phyloP scores from a whole-genome alignment of 2,888 invertebrate species.

The Eilema sororculum region DNA sequence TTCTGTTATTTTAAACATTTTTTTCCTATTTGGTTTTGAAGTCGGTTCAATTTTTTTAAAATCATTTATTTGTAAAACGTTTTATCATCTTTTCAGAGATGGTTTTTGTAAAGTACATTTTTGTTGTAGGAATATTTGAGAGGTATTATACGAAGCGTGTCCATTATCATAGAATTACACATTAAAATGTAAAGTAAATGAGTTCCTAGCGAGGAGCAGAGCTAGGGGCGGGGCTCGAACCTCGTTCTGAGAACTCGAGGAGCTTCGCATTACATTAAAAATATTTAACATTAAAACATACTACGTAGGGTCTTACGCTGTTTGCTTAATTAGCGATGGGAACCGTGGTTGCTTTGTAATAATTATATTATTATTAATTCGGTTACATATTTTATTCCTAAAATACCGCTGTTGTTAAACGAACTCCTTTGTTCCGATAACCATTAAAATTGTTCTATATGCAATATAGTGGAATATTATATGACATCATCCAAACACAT shows the following conservation, averaged over 20 bases:
- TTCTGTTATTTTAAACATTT: no score
- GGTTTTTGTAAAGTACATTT: background rate
- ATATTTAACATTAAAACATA: background rate
- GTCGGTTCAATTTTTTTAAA: no score
- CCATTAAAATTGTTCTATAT: no score
- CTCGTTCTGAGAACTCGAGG: background rate
- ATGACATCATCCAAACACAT: no score
- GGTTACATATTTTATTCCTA: no score
- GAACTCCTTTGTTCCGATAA: no score
- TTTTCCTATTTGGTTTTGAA: no score
- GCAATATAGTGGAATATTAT: no score
- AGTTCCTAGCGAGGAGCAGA: background rate
- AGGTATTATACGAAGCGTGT: background rate
- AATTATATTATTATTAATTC: no score
- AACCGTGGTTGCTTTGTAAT: background rate
- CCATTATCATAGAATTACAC: slow-evolving; percentile 7
- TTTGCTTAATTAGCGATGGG: background rate
- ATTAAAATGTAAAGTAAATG: slow-evolving; percentile 11
- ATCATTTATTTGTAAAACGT: no score
- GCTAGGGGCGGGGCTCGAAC: background rate
- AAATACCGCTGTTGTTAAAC: no score
- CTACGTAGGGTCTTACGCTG: no score
- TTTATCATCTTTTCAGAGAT: background rate
- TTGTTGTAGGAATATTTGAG: background rate
- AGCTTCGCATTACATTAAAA: background rate